These are phyloP conservation scores for Stomatorhinus walkeri DNA, from an alignment of 2,797 vertebrate genomes.

Conservation along the genomic window DNA sequence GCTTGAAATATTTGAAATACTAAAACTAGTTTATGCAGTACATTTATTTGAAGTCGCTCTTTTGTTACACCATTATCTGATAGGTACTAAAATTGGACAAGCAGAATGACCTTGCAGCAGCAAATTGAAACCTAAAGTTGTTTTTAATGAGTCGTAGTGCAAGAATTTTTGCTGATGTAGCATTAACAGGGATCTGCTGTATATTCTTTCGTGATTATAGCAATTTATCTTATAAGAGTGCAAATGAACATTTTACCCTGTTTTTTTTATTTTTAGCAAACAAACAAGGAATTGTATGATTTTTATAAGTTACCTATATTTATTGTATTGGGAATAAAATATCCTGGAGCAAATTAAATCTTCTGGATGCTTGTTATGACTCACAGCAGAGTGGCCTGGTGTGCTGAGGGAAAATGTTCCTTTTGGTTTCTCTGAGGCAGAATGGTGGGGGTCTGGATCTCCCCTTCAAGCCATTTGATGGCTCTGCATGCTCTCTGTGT, in stretches of 20 bases:
- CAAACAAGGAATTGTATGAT: not conserved
- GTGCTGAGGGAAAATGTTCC: not conserved
- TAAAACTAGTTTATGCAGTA: not conserved
- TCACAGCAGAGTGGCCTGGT: not conserved
- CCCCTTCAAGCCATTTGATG: not conserved
- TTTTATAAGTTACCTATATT: not conserved
- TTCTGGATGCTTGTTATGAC: not conserved
- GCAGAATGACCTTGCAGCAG: not conserved
- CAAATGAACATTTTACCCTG: not conserved
- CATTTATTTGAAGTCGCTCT: not conserved
- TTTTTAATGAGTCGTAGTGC: not conserved
- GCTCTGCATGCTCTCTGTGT: not conserved
- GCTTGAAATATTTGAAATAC: not conserved
- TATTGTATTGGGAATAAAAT: not conserved
- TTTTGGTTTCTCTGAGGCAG: not conserved
- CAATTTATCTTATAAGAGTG: not conserved
- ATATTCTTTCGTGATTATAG: not conserved
- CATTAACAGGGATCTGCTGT: not conserved
- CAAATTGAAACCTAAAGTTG: not conserved
- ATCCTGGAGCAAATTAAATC: not conserved
- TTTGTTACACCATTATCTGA: not conserved
- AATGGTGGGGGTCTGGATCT: not conserved
- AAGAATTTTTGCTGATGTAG: not conserved
- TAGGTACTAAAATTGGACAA: not conserved
- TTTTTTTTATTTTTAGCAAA: not conserved